Evolutionary conservation across 2,797 vertebrate genomes (phyloP), one percentile per base, ranked within the genome.

Genomic region (Etheostoma nigrum): DNA sequence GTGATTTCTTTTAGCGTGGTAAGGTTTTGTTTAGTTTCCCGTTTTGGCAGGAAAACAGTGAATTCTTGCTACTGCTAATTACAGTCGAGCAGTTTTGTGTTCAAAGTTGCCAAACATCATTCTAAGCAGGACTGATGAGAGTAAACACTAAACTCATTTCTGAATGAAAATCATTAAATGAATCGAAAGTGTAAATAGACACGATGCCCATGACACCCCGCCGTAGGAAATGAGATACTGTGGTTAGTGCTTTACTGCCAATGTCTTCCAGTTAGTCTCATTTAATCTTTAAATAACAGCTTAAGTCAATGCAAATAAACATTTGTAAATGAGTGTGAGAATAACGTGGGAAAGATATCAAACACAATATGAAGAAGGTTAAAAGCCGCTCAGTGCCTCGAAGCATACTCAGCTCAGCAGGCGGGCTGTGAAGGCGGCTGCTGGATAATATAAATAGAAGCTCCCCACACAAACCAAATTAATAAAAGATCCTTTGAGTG

Each of bases 401-500:
- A 74, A 90, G 89, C 67, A 9, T 47, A 30, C 75, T 83, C 67
- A 51, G 81, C 89, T 79, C 88, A 79, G 90, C 77, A 60, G 86
- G 85, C 65, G 25, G 74, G 73, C 76, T 82, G 82, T 73, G 83
- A 75, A 87, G 76, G 80, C 69, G 57, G 72, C 78, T 74, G 78
- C 53, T 0, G 63, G 49, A 72, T 65, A 79, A 67, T 88, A 90
- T 88, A 91, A 92, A 94, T 93, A 93, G 86, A 92, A 91, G 76
- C 61, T 78, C 82, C 66, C 78, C 74, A 76, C 81, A 85, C 82
- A 83, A 91, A 89, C 64, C 54, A 4, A 91, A 91, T 92, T 92
- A 94, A 93, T 92, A 86, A 92, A 93, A 93, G 86, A 85, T 82
- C 82, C 71, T 92, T 91, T 90, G 81, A 93, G 74, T 81, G 77